These are phyloP conservation scores for Scaptomyza parva DNA, from an alignment of 2,888 invertebrate genomes.

Conservation along the genomic window DNA sequence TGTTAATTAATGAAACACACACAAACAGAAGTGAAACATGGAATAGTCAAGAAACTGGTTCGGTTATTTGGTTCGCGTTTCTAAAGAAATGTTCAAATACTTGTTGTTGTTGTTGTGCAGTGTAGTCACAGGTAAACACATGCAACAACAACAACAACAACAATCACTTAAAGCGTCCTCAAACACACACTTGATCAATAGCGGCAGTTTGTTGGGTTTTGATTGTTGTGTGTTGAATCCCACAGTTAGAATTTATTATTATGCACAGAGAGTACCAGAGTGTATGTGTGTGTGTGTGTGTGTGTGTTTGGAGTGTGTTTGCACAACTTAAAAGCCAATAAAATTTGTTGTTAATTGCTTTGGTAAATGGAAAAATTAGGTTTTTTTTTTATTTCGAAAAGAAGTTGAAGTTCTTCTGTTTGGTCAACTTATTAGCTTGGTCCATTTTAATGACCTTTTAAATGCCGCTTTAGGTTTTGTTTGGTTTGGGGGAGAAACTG, in stretches of 20 bases:
- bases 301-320: slow-evolving; percentile 55
- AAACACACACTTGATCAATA: slow-evolving; percentile 77
- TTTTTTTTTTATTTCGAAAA: slow-evolving; percentile 64
- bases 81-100: slow-evolving; percentile 53
- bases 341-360: slow-evolving; percentile 78
- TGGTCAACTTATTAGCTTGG: slow-evolving; percentile 68
- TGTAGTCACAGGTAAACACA: slow-evolving; percentile 57
- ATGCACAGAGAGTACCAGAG: slow-evolving; percentile 31
- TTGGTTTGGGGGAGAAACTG: no score
- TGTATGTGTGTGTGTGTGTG: no score
- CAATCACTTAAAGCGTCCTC: slow-evolving; percentile 57
- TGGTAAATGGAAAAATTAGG: slow-evolving; percentile 80
- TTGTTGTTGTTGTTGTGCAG: slow-evolving; percentile 49
- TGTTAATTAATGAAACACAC: slow-evolving; percentile 63
- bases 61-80: slow-evolving; percentile 33
- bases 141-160: slow-evolving; percentile 38
- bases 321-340: slow-evolving; percentile 78
- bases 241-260: slow-evolving; percentile 62
- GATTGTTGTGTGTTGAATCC: slow-evolving; percentile 37
- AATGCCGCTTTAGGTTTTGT: slow-evolving; percentile 17
- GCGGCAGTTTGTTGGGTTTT: slow-evolving; percentile 42
- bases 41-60: slow-evolving; percentile 45
- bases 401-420: slow-evolving; percentile 44
- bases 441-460: slow-evolving; percentile 71
- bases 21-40: background rate